These are phyloP conservation scores for Jordanella pulchra DNA, from an alignment of 2,797 vertebrate genomes.

Conservation along the genomic window DNA sequence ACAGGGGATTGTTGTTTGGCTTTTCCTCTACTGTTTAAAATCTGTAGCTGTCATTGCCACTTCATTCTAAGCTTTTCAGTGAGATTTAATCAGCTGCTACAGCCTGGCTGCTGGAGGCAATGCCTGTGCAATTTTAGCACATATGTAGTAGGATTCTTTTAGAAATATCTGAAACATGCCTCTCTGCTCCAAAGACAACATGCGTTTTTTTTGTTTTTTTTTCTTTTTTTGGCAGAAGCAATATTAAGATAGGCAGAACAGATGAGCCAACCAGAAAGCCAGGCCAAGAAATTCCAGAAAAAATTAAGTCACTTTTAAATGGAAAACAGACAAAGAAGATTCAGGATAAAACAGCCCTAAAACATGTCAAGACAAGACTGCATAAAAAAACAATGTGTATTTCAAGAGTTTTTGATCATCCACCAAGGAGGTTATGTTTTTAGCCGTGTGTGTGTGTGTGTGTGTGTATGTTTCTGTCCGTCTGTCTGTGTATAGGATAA, in stretches of 20 bases:
- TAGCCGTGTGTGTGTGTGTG: too few relatives aligned
- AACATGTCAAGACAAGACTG: neutral
- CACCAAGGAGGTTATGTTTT: too few relatives aligned
- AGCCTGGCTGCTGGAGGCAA: neutral
- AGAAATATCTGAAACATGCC: neutral
- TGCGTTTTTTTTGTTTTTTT: neutral
- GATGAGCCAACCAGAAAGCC: neutral
- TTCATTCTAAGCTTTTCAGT: neutral
- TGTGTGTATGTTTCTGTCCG: too few relatives aligned
- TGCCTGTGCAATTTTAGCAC: neutral
- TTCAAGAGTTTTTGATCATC: too few relatives aligned
- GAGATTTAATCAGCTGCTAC: neutral
- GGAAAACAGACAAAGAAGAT: neutral
- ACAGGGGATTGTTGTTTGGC: neutral
- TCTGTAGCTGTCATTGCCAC: neutral
- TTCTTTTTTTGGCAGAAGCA: neutral
- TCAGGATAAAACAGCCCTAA: neutral
- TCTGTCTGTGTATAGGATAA: too few relatives aligned
- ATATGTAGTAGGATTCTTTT: neutral
- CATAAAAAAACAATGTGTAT: neutral
- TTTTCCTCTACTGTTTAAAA: neutral
- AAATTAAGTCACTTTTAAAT: neutral
- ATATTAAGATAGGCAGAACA: neutral
- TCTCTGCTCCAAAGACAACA: neutral
- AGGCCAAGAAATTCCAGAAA: neutral